Base-by-base conservation (phyloP, 1,140 invertebrate species). In the Caerostris extrusa region DNA sequence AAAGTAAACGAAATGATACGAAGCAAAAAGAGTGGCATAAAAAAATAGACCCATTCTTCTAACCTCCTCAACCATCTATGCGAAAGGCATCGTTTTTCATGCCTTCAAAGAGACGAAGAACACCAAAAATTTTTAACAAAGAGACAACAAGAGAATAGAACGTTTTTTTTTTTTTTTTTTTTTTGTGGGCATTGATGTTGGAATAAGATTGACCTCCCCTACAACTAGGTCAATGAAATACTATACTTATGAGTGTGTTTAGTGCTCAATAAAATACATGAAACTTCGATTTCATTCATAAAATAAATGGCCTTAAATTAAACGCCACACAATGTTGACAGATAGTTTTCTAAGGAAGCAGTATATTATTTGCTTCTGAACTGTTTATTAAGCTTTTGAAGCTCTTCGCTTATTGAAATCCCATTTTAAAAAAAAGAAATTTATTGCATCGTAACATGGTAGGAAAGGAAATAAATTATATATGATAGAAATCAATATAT, bases 231-330 rank as follows among this genome's bases (percentile, higher is more conserved):
- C 71, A 77, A 53, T 77, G 71, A 34, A 77, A 77, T 50, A 77
- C 50, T 50, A 77, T 77, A 77, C 71, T 77, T 12, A 12, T 67
- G 61, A 50, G 14, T 34, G 71, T 77, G 34, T 34, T 77, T 12
- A 77, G 71, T 7, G 53, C 53, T 77, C 34, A 34, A 77, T 77
- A 53, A 34, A 64, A 17, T 64, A 5, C 71, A 77, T 77, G 53
- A 77, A 77, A 50, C 71, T 77, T 77, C 71, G 34, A 77, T 77
- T 77, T 77, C 71, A 50, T 77, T 77, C 34, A 10, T 77, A 12
- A 77, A 77, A 77, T 3, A 34, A 77, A 77, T 77, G 71, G 14
- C 71, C 71, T 77, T 77, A 53, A 77, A 53, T 77, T 34, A 12
- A 50, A 50, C 53, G 10, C 34, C 14, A 7, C 12, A 12, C 10